phyloP scores from a whole-genome alignment of 2,888 invertebrate genomes.

The Hyles lineata region DNA sequence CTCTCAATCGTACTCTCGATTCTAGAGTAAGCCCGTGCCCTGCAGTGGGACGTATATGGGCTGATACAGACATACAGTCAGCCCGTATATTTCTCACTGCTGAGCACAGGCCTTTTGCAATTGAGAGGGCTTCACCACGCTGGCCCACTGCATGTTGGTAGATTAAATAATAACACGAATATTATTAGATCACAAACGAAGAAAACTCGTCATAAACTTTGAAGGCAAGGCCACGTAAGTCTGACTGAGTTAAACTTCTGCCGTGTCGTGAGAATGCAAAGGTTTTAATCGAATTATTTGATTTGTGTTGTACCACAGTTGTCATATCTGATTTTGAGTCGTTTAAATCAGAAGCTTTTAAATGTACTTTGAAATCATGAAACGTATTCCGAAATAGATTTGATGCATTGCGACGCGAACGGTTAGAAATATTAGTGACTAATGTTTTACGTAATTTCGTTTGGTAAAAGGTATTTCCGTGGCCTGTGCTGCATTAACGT shows the following conservation, averaged over 20 bases:
- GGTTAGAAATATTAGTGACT: background rate
- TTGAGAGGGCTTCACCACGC: too few species aligned
- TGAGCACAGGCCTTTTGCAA: too few species aligned
- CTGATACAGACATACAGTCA: too few species aligned
- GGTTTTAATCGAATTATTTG: background rate
- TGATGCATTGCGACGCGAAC: constrained; percentile 14
- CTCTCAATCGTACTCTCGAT: too few species aligned
- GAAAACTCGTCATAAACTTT: background rate
- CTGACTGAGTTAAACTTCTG: background rate
- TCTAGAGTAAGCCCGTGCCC: too few species aligned
- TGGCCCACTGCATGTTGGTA: too few species aligned
- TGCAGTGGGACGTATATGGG: too few species aligned
- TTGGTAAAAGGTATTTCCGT: too few species aligned
- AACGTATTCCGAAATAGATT: background rate
- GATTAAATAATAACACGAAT: too few species aligned
- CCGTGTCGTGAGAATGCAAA: constrained; percentile 17
- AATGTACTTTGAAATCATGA: constrained; percentile 6
- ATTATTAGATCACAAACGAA: background rate
- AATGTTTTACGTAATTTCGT: too few species aligned
- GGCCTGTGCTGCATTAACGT: too few species aligned
- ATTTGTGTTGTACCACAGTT: background rate
- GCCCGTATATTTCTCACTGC: too few species aligned
- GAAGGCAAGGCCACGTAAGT: background rate
- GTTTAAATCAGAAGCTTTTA: constrained; percentile 4
- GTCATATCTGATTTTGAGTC: constrained; percentile 19